Conservation (phyloP, 1,140 invertebrate genomes). For the Diachasmimorpha longicaudata region DNA sequence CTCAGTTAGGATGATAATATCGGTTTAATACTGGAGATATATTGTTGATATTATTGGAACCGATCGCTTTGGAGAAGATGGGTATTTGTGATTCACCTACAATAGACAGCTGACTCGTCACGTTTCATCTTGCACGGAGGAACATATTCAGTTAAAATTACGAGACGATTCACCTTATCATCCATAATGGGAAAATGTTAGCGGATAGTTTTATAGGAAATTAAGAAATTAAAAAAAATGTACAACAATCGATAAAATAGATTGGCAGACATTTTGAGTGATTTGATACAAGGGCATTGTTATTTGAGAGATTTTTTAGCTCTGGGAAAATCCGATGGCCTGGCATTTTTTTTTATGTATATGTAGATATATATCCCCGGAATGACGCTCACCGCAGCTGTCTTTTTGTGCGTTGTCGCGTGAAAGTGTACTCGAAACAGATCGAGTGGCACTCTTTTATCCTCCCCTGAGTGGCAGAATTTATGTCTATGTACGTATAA, state of each 20-base stretch:
- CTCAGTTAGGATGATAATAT: not conserved
- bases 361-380: not conserved
- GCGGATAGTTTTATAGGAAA: too few relatives aligned
- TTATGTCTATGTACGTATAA: not conserved
- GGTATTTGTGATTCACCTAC: not conserved
- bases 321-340: not conserved
- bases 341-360: constrained; percentile 2
- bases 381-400: not conserved
- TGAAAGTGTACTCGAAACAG: constrained; percentile 26
- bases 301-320: not conserved
- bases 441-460: constrained; percentile 25
- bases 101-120: not conserved
- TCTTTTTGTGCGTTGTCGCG: constrained; percentile 18
- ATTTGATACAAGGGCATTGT: not conserved
- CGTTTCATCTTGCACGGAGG: constrained; percentile 29
- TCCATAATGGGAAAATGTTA: too few relatives aligned
- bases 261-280: constrained; percentile 15
- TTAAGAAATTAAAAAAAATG: too few relatives aligned
- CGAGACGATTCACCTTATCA: too few relatives aligned
- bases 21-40: not conserved
- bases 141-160: too few relatives aligned
- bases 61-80: not conserved
- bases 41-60: not conserved
- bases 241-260: constrained; percentile 35
- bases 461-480: not conserved